Evolutionary conservation across 2,797 vertebrate genomes (phyloP).

Genomic region (Glossophaga mutica): DNA sequence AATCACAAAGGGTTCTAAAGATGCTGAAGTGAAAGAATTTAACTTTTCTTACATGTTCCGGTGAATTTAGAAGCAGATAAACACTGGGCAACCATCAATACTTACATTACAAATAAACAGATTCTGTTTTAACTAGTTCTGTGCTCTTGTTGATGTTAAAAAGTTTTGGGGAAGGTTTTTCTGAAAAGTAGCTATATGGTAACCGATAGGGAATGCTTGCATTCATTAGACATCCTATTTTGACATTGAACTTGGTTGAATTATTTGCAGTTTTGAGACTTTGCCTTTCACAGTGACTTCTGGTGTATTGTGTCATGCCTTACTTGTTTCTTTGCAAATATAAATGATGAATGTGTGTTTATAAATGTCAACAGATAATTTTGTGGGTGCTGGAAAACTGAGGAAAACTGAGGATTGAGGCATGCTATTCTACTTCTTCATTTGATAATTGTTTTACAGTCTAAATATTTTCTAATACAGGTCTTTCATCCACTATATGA

Average conservation of each 20-base stretch:
- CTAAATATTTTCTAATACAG: not conserved
- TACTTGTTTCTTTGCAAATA: not conserved
- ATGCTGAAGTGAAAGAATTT: conserved; percentile 37
- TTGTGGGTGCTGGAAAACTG: not conserved
- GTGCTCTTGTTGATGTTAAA: not conserved
- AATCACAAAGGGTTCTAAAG: conserved; percentile 48
- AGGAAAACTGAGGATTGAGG: not conserved
- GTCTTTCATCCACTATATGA: not conserved
- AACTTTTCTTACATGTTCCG: not conserved
- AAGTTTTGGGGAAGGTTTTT: not conserved
- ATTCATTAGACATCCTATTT: not conserved
- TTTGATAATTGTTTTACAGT: not conserved
- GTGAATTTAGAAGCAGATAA: not conserved
- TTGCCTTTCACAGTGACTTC: not conserved
- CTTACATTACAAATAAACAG: not conserved
- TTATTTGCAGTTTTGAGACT: not conserved
- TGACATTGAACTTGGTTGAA: not conserved
- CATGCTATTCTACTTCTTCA: not conserved
- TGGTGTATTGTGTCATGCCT: not conserved
- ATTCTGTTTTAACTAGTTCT: conserved; percentile 32
- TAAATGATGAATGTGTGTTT: not conserved
- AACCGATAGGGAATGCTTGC: not conserved
- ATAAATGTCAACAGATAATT: not conserved
- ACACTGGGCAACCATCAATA: not conserved
- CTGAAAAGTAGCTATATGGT: not conserved